Evolutionary conservation across 2,797 vertebrate species (phyloP).

Genomic region (Syngnathus acus): DNA sequence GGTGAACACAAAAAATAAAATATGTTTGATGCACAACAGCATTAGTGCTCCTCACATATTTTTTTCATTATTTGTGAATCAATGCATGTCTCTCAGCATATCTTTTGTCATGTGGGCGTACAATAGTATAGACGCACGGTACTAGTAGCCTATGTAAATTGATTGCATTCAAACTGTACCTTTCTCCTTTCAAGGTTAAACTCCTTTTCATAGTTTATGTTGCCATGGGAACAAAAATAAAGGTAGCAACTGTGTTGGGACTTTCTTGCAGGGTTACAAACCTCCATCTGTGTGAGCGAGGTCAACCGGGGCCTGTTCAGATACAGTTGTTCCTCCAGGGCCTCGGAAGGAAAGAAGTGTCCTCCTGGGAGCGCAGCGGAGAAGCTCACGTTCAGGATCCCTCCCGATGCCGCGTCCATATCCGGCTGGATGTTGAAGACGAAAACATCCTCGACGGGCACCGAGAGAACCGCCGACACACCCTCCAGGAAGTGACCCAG

Average conservation of each 20-base stretch:
- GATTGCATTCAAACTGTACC: neutral
- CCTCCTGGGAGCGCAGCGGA: constrained; percentile 81
- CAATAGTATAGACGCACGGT: neutral
- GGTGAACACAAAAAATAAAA: neutral
- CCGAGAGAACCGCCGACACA: constrained; percentile 86
- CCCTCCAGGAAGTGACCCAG: constrained; percentile 88
- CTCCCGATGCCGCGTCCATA: constrained; percentile 77
- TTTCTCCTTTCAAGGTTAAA: neutral
- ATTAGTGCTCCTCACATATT: neutral
- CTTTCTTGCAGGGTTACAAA: constrained; percentile 21
- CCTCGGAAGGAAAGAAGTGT: constrained; percentile 90
- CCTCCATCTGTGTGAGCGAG: constrained; percentile 86
- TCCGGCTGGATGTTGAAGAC: constrained; percentile 98
- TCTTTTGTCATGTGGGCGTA: neutral
- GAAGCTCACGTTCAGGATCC: constrained; percentile 91
- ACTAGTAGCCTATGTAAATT: neutral
- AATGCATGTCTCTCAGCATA: neutral
- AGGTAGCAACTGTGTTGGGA: constrained; percentile 2
- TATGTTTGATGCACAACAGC: neutral
- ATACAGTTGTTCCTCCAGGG: constrained; percentile 95
- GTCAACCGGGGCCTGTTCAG: constrained; percentile 88
- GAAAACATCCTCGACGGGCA: constrained; percentile 87
- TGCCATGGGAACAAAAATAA: neutral
- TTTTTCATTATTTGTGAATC: too few relatives aligned
- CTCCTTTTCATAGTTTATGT: neutral